phyloP scores from a whole-genome alignment of 2,113 vertebrate species.

The Coreoperca whiteheadi region DNA sequence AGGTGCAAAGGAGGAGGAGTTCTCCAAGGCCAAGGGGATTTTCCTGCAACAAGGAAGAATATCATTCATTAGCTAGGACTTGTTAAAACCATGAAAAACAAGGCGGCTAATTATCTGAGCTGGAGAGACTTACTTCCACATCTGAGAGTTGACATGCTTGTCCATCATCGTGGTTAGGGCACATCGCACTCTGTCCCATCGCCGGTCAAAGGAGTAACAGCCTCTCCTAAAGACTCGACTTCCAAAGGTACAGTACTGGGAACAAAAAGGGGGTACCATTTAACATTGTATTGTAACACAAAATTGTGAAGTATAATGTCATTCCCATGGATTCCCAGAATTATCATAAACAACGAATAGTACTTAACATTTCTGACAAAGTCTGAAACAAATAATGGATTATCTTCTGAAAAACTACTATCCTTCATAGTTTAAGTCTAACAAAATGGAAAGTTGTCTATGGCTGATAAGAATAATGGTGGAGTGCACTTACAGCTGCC shows the following conservation, averaged over 20 bases:
- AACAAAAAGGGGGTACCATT: conserved; percentile 15
- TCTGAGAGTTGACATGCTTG: conserved; percentile 96
- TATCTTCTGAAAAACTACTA: too few species aligned
- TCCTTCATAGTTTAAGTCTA: neutral
- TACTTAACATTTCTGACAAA: neutral
- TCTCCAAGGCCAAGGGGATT: conserved; percentile 93
- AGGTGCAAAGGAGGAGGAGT: conserved; percentile 81
- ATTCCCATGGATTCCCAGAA: too few species aligned
- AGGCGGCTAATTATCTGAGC: neutral
- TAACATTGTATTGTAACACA: neutral
- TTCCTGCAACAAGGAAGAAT: conserved; percentile 84
- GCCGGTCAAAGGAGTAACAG: conserved; percentile 94
- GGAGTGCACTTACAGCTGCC: conserved; percentile 90
- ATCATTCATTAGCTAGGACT: neutral
- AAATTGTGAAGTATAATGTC: neutral
- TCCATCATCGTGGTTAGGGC: conserved; percentile 96
- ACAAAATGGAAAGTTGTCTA: neutral
- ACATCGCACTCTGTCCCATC: conserved; percentile 94
- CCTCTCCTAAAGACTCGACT: conserved; percentile 95
- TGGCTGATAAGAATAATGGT: neutral
- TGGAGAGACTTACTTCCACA: conserved; percentile 93
- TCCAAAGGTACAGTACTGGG: conserved; percentile 97
- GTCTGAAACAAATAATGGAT: neutral
- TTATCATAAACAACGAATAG: neutral
- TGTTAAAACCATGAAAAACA: neutral